Conservation (phyloP, 2,888 invertebrate species). For the Sinotaia quadrata region DNA sequence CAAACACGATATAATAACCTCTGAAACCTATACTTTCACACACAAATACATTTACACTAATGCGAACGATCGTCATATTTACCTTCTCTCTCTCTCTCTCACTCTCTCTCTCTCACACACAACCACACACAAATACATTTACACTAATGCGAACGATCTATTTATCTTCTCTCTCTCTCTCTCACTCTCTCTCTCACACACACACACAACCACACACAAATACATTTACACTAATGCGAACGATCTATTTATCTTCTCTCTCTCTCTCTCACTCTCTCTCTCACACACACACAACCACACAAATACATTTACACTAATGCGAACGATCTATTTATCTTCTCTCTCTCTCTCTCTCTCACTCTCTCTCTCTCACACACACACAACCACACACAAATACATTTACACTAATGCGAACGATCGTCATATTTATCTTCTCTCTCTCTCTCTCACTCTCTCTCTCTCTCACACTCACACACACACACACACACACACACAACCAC, state of each 20-base stretch:
- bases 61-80: neutral
- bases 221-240: no score
- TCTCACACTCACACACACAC: neutral
- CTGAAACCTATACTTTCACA: neutral
- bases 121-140: neutral
- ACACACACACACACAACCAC: conserved; percentile 4
- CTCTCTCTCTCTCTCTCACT: conserved; percentile 17
- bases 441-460: conserved; percentile 6
- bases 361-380: conserved; percentile 15
- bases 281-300: no score
- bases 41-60: neutral
- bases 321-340: neutral
- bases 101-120: neutral
- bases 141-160: neutral
- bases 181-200: no score
- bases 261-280: neutral
- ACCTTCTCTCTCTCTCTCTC: neutral
- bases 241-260: no score
- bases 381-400: neutral
- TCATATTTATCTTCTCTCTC: neutral
- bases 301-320: neutral
- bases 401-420: neutral
- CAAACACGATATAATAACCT: neutral
- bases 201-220: no score
- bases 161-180: no score